Percentiles rank a stretch among this genome's conserved stretches.
Conservation (phyloP, 2,888 invertebrate species). For the Trissolcus japonicus region DNA sequence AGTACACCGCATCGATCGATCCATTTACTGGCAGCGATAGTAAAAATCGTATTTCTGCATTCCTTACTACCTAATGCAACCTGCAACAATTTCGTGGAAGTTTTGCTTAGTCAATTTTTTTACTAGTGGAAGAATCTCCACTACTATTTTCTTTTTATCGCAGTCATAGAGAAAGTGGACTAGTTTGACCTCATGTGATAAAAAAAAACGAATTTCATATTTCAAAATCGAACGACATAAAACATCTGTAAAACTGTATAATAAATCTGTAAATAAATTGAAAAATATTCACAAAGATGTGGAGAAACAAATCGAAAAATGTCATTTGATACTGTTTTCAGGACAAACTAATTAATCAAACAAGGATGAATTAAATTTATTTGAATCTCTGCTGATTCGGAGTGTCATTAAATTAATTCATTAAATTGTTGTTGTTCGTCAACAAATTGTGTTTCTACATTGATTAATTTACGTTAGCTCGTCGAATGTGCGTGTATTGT, state of each 20-base stretch:
- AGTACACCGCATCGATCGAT: conserved; percentile 24
- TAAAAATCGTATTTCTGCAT: conserved; percentile 42
- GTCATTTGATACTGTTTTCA: too few relatives aligned
- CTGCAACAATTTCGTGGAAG: conserved; percentile 36
- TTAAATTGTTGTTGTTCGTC: conserved; percentile 23
- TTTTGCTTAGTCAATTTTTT: conserved; percentile 21
- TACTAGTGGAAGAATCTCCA: conserved; percentile 24
- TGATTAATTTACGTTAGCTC: conserved; percentile 35
- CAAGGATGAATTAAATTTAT: background rate
- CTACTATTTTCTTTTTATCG: too few relatives aligned
- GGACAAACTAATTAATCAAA: background rate
- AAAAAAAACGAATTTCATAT: too few relatives aligned
- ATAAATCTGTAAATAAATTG: too few relatives aligned
- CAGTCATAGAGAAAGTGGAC: too few relatives aligned
- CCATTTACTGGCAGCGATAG: conserved; percentile 33
- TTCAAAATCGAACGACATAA: too few relatives aligned
- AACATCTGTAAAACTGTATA: too few relatives aligned
- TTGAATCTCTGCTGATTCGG: background rate
- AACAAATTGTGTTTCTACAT: conserved; percentile 28
- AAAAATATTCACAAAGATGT: too few relatives aligned
- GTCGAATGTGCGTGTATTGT: conserved; percentile 32
- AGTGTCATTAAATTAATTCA: conserved; percentile 27
- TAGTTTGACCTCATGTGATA: too few relatives aligned
- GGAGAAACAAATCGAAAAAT: too few relatives aligned
- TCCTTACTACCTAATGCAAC: conserved; percentile 23